Evolutionary conservation across 2,113 vertebrate species (phyloP).

Genomic region (Cricetomys ansorgei): DNA sequence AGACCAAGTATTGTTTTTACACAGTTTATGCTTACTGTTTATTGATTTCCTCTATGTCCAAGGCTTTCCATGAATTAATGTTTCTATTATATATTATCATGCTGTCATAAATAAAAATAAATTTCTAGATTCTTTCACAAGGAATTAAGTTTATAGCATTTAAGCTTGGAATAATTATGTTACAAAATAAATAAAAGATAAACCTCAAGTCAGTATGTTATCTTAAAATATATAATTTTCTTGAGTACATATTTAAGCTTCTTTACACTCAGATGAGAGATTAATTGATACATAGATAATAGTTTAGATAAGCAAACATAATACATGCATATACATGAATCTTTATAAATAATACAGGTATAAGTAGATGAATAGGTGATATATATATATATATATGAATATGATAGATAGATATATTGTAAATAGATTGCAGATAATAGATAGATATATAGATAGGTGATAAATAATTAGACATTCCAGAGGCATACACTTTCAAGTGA

Average conservation of each 20-base stretch:
- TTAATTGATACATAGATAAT: background rate
- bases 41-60: background rate
- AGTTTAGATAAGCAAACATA: background rate
- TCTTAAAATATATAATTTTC: background rate
- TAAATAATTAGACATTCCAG: background rate
- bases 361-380: no score
- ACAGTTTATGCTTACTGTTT: background rate
- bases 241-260: background rate
- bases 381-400: background rate
- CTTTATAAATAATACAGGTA: background rate
- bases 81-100: background rate
- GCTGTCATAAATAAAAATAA: constrained; percentile 12
- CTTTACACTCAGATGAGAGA: background rate
- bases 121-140: background rate
- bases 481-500: background rate
- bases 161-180: background rate
- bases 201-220: background rate
- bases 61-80: background rate
- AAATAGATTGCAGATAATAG: background rate
- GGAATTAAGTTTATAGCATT: background rate
- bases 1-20: background rate
- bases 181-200: background rate
- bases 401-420: background rate
- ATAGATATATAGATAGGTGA: no score
- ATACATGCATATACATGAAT: background rate